Base-by-base conservation (phyloP, 1,140 invertebrate genomes). In the Heterodera carotae region DNA sequence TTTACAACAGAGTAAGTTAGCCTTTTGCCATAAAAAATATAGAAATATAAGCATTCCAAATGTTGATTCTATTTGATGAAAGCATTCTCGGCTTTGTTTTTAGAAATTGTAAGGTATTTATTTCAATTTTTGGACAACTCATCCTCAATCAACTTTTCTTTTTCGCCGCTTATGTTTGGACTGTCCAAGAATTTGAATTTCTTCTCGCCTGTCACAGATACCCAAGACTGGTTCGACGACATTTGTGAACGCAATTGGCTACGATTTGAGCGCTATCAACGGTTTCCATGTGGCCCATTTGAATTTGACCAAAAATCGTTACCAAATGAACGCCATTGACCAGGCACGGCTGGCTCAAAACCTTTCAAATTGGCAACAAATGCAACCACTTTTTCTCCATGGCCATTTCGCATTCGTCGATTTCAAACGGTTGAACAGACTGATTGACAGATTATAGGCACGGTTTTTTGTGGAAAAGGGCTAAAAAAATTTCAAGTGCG, bases 201-300 rank as follows among this genome's bases (percentile, higher is more conserved):
- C 15, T 34, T 31, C 15, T 27, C 22, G 22, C 12, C 29, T 18
- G 92, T 69, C 91, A 89, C 91, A 96, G 87, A 94, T 98, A 48
- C 97, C 97, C 25, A 99, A 99, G 90, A 98, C 96, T n/a, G 97
- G 93, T 6, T 98, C 96, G 7, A 99, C 97, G 4, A 97, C 95
- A 88, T 95, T 99, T 88, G 94, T 97, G 72, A 87, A 87, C 79
- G 96, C 96, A 81, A 92, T 99, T 74, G 94, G 94, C 4, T 99
- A 99, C 88, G 96, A 98, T 89, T 89, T 98, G 27, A 98, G 95
- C 88, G 92, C 93, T 84, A 91, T 90, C 78, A 98, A 98, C 90
- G 92, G 92, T 82, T 98, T 94, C 88, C 92, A 94, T 89, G 93
- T 94, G n/a, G 89, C 98, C 79, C 96, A 98, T 90, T 92, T 99